These are phyloP conservation scores for Furcifer pardalis DNA, from an alignment of 2,797 vertebrate genomes.

Conservation along the genomic window DNA sequence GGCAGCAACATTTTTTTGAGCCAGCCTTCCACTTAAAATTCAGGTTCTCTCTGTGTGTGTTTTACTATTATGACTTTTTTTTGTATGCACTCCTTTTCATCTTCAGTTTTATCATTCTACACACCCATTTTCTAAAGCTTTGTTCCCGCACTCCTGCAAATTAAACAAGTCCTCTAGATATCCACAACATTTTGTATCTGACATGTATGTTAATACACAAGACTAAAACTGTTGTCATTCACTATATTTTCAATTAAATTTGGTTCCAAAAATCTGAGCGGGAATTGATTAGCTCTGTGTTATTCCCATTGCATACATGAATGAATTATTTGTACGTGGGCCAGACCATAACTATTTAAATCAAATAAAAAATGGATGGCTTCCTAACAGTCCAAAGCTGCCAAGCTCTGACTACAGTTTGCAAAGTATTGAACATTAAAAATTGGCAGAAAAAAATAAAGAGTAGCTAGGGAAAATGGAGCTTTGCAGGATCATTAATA, in stretches of 20 bases:
- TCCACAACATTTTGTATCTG: slow-evolving; percentile 20
- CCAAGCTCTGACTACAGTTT: background rate
- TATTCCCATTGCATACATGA: slow-evolving; percentile 16
- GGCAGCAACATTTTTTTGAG: no score
- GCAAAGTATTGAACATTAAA: background rate
- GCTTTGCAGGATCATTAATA: slow-evolving; percentile 15
- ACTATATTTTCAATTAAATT: slow-evolving; percentile 36
- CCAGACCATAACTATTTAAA: slow-evolving; percentile 6
- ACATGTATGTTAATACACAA: background rate
- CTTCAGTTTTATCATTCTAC: background rate
- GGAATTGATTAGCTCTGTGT: slow-evolving; percentile 12
- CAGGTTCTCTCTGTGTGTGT: background rate
- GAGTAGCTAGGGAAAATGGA: background rate
- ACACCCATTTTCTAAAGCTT: background rate
- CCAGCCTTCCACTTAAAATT: background rate
- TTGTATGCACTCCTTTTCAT: background rate
- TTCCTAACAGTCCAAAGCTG: background rate
- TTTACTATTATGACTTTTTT: background rate
- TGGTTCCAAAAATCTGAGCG: background rate
- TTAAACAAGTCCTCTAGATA: background rate
- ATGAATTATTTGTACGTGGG: slow-evolving; percentile 2
- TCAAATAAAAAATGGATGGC: slow-evolving; percentile 33
- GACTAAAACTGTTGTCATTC: background rate
- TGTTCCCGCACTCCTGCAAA: background rate
- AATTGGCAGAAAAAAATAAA: slow-evolving; percentile 7